A percentile compares a stretch with the other conserved stretches of the same genome.
phyloP scores from a whole-genome alignment of 2,113 vertebrate species.

The Dolichotis patagonum region DNA sequence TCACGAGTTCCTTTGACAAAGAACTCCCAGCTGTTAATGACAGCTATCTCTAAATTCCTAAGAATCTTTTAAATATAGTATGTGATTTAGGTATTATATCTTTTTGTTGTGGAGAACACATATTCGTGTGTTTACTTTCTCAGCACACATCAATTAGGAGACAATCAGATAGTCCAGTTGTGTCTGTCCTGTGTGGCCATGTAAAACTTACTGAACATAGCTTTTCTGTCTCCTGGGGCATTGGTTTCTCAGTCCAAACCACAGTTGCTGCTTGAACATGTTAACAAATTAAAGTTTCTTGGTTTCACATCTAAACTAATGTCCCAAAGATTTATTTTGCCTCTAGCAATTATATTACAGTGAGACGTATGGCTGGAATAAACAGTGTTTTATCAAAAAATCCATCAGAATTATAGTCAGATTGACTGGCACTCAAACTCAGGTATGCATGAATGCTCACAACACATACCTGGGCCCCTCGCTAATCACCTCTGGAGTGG shows the following conservation, averaged over 20 bases:
- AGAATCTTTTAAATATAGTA: background rate
- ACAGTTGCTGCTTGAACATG: background rate
- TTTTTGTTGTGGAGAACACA: background rate
- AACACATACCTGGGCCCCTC: background rate
- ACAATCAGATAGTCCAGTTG: background rate
- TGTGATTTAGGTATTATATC: background rate
- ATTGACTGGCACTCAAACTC: background rate
- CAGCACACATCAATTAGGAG: background rate
- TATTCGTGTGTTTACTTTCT: constrained; percentile 20
- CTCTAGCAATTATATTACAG: background rate
- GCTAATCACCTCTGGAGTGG: background rate
- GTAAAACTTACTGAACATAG: background rate
- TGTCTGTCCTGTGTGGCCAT: background rate
- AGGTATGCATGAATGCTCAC: background rate
- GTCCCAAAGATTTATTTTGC: background rate
- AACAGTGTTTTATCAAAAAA: constrained; percentile 29
- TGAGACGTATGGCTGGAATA: background rate
- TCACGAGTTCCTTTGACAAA: background rate
- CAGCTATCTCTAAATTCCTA: background rate
- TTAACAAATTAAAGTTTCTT: constrained; percentile 63
- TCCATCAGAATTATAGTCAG: background rate
- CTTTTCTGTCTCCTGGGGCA: constrained; percentile 1
- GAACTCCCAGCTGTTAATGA: background rate
- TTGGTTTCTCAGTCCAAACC: constrained; percentile 49
- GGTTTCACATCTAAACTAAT: constrained; percentile 45